Evolutionary conservation across 1,140 invertebrate species (phyloP).

Genomic region (Scaptodrosophila lebanonensis): DNA sequence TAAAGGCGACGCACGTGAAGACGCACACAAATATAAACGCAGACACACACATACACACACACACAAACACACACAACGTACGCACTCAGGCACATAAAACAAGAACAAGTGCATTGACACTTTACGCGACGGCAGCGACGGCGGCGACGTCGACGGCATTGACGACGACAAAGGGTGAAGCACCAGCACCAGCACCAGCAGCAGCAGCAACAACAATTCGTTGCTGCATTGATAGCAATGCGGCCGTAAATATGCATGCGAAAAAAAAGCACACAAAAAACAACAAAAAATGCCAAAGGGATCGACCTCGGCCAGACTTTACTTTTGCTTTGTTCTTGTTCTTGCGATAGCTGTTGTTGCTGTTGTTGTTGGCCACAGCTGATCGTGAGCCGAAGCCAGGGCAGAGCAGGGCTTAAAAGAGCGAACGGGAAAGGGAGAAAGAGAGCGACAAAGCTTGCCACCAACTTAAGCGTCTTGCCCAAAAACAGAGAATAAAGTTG

Average conservation of each 20-base stretch:
- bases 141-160: conserved; percentile 7
- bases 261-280: conserved; percentile 21
- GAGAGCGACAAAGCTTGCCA: conserved; percentile 16
- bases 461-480: conserved; percentile 27
- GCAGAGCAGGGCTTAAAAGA: not conserved
- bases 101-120: conserved; percentile 74
- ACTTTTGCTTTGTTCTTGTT: not conserved
- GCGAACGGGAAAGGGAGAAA: not conserved
- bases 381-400: not conserved
- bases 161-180: conserved; percentile 62
- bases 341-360: conserved; percentile 50
- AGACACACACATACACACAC: conserved; percentile 39
- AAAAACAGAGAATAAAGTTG: conserved; percentile 17
- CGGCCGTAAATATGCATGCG: conserved; percentile 35
- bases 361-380: conserved; percentile 4
- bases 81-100: conserved; percentile 46
- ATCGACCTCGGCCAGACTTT: conserved; percentile 27
- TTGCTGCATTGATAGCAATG: conserved; percentile 49
- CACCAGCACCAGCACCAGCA: conserved; percentile 31
- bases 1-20: conserved; percentile 61
- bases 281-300: conserved; percentile 20
- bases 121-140: conserved; percentile 48
- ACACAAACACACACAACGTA: conserved; percentile 53
- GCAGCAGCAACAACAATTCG: conserved; percentile 4
- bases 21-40: conserved; percentile 10